phyloP scores from a whole-genome alignment of 2,888 invertebrate genomes.

The Notodonta dromedarius region DNA sequence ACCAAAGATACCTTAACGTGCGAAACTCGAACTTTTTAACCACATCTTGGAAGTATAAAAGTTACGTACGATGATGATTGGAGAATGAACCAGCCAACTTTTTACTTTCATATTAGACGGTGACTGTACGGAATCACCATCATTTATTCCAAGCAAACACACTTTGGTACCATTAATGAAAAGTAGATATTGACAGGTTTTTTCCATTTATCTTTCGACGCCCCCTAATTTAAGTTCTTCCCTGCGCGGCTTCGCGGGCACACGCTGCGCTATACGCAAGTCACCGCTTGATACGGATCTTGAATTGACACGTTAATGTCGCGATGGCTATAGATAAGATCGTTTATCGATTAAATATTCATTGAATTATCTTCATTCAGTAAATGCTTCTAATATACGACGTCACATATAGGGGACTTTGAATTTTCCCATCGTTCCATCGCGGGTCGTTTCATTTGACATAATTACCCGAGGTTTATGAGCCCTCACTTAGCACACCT shows the following conservation, averaged over 20 bases:
- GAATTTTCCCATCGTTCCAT: too few species aligned
- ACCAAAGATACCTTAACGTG: neutral
- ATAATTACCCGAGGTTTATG: too few species aligned
- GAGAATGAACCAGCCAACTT: conserved; percentile 40
- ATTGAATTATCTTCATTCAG: conserved; percentile 1
- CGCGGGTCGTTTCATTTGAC: too few species aligned
- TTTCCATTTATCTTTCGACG: conserved; percentile 69
- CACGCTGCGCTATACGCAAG: conserved; percentile 48
- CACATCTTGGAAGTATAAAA: neutral
- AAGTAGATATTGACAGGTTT: conserved; percentile 72
- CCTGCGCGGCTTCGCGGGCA: conserved; percentile 31
- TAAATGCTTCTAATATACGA: neutral
- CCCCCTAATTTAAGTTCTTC: conserved; percentile 71
- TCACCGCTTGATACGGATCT: conserved; percentile 65
- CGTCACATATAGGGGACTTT: neutral
- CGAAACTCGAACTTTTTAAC: conserved; percentile 1
- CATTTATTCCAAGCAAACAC: conserved; percentile 62
- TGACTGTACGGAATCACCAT: conserved; percentile 50
- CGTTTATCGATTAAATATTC: conserved; percentile 27
- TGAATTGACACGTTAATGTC: conserved; percentile 68
- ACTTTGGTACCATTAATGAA: conserved; percentile 72
- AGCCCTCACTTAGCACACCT: too few species aligned
- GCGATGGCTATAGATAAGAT: conserved; percentile 40
- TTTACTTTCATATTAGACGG: conserved; percentile 47
- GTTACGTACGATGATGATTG: conserved; percentile 15